These are phyloP conservation scores for Parotia lawesii DNA, from an alignment of 2,113 vertebrate species.

Conservation along the genomic window DNA sequence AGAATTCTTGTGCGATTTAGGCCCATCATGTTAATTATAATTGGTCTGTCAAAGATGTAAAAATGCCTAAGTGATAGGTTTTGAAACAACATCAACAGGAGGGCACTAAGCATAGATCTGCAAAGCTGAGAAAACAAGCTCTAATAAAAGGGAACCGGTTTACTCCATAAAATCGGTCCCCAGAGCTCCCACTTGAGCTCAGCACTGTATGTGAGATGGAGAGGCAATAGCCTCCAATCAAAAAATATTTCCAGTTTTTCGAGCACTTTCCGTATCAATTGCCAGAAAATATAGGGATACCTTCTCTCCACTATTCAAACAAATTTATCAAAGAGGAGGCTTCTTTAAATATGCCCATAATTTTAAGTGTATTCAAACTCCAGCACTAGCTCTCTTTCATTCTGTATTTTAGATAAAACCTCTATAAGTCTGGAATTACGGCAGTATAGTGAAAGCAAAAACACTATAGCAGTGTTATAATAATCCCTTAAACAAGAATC, in stretches of 20 bases:
- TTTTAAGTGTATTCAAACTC: neutral
- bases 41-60: conserved; percentile 41
- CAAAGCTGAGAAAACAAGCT: neutral
- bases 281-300: neutral
- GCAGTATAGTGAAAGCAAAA: neutral
- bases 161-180: neutral
- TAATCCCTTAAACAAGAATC: neutral
- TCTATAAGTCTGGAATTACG: neutral
- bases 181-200: neutral
- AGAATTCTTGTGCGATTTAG: neutral
- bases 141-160: neutral
- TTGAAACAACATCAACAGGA: conserved; percentile 38
- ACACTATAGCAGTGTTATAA: neutral
- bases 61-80: conserved; percentile 34
- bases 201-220: neutral
- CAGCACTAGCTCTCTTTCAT: neutral
- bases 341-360: neutral
- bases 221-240: neutral
- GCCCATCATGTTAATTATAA: conserved; percentile 51
- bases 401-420: neutral
- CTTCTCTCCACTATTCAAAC: neutral
- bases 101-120: neutral
- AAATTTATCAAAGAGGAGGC: neutral
- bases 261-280: neutral
- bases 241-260: neutral